Conservation (phyloP, 2,888 invertebrate genomes). For the Gastracanthus pulcherrimus region DNA sequence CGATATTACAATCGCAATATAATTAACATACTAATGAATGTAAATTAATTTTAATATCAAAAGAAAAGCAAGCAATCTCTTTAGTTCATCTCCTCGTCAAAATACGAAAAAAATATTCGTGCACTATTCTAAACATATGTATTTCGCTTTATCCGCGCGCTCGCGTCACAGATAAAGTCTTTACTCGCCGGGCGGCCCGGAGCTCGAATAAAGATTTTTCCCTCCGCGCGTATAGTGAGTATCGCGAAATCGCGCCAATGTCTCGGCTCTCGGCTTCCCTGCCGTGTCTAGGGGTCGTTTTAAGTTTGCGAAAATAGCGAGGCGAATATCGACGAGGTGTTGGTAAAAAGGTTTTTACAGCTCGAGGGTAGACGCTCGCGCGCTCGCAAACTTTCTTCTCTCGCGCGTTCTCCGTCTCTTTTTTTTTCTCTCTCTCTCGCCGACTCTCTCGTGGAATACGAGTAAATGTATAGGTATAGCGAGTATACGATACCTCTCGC, state of each 20-base stretch:
- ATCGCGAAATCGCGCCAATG: conserved; percentile 7
- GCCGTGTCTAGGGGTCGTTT: conserved; percentile 48
- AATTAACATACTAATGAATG: no score
- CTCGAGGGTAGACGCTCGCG: conserved; percentile 34
- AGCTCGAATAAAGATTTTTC: conserved; percentile 36
- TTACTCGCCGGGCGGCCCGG: neutral
- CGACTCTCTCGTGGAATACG: neutral
- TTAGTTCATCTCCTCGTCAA: neutral
- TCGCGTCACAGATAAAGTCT: neutral
- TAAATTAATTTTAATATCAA: no score
- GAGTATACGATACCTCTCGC: conserved; percentile 1
- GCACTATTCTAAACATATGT: neutral
- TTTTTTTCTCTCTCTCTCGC: neutral
- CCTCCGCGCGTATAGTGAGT: neutral
- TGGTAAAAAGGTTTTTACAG: conserved; percentile 49
- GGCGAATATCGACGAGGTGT: conserved; percentile 52
- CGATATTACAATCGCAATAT: no score
- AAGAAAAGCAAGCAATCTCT: no score
- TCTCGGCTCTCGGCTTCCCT: neutral
- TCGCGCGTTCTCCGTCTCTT: neutral
- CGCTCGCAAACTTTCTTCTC: conserved; percentile 40
- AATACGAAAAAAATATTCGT: neutral
- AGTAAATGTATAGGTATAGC: neutral
- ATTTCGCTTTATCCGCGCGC: neutral
- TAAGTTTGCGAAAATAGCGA: conserved; percentile 53